phyloP scores from a whole-genome alignment of 2,113 vertebrate genomes.

The Cebus imitator region DNA sequence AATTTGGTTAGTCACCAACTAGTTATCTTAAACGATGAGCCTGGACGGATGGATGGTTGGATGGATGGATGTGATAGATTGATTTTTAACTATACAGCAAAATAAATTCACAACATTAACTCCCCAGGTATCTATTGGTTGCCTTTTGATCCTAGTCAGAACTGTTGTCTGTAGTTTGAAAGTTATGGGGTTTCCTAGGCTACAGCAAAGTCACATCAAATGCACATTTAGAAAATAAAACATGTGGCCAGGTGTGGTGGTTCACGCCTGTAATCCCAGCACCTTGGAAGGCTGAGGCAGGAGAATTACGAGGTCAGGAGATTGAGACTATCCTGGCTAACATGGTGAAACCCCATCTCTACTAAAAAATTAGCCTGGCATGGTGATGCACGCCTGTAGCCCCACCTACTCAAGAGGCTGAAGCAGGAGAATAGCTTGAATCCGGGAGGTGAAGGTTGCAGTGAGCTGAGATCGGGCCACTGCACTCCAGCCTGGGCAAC shows the following conservation, averaged over 20 bases:
- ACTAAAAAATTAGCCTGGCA: neutral
- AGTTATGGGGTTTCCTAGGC: constrained; percentile 54
- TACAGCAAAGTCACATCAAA: constrained; percentile 57
- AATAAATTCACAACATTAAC: neutral
- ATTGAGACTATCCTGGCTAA: too few species aligned
- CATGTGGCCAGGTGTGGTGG: neutral
- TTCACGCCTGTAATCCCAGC: too few species aligned
- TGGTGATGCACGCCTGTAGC: too few species aligned
- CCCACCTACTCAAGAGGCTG: too few species aligned
- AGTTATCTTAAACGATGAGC: neutral
- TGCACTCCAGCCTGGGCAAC: too few species aligned
- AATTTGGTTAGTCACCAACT: neutral
- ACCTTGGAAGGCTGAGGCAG: neutral
- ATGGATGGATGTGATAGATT: neutral
- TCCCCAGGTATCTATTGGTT: neutral
- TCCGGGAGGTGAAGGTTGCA: too few species aligned
- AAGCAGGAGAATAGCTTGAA: too few species aligned
- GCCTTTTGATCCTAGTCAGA: constrained; percentile 17
- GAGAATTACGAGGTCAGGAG: too few species aligned
- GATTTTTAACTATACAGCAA: constrained; percentile 13
- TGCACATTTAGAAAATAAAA: constrained; percentile 56
- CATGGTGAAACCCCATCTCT: too few species aligned
- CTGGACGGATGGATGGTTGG: neutral
- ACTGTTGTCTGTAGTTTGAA: constrained; percentile 48
- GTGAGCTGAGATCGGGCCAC: too few species aligned